These are phyloP conservation scores for Albula glossodonta DNA, from an alignment of 2,113 vertebrate genomes.

Conservation along the genomic window DNA sequence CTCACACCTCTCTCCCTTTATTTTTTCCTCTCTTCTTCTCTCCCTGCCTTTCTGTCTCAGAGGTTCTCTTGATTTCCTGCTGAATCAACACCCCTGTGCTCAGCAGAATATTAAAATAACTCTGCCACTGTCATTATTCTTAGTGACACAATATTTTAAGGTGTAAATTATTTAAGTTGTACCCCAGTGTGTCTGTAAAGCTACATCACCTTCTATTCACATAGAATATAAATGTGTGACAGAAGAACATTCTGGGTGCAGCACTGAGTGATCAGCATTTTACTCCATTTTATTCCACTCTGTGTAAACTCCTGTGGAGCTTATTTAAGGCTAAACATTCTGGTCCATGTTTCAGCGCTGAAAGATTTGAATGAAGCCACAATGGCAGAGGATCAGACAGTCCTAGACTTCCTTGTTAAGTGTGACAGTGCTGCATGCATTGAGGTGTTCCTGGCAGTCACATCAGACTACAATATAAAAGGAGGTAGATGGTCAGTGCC, in stretches of 20 bases:
- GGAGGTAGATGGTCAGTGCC: no score
- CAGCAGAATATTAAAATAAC: not conserved
- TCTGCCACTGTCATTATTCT: not conserved
- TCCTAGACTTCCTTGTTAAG: not conserved
- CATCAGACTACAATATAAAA: no score
- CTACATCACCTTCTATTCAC: not conserved
- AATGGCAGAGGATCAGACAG: no score
- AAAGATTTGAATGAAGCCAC: no score
- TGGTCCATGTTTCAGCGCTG: no score
- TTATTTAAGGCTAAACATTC: no score
- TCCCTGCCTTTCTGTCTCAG: not conserved
- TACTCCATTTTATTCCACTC: no score
- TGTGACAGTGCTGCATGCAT: not conserved
- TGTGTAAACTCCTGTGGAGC: no score
- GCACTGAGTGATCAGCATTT: no score
- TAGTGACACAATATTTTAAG: not conserved
- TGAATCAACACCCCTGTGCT: not conserved
- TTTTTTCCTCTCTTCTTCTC: not conserved
- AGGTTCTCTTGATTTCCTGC: not conserved
- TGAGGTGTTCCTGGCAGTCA: no score
- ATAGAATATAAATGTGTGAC: not conserved
- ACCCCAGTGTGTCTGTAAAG: not conserved
- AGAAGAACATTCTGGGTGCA: not conserved
- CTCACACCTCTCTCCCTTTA: not conserved
- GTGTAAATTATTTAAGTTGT: not conserved